Base-by-base conservation (phyloP, 2,797 vertebrate genomes). In the Nannoperca obscura region DNA sequence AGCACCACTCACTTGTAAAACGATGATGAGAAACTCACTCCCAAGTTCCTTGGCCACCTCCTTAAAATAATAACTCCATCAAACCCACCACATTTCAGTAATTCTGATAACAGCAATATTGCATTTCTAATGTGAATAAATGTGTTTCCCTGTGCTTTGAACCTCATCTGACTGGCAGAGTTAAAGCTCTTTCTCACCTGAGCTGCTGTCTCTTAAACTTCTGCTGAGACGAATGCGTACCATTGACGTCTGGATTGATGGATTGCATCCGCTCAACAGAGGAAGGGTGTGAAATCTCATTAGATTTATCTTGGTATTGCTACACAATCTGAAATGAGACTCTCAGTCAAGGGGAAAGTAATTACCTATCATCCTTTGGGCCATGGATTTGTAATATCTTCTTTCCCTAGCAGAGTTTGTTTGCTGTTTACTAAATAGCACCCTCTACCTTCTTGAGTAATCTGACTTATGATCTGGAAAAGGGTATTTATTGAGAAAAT, bases 281-380 rank as follows among this genome's bases (percentile, higher is more conserved):
- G 78, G 86, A 88, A 88, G 84, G 89, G 91, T 92, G 91, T 93
- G 90, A 94, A 95, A 94, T 93, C 94, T 95, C 93, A 94, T 95
- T 95, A 95, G 92, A 92, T 95, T 95, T 92, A 90, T 85, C 87
- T 82, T 81, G 87, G 87, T 91, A 84, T 93, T 91, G 77, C 91
- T 87, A 88, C 89, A 86, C 88, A 79, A 88, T 90, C 87, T 89
- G 86, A 92, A 93, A 94, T 92, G 89, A 94, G 89, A 90, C 89
- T 91, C 88, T 87, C 92, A 91, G 91, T 92, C 88, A 92, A 90
- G 88, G 63, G 90, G 87, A 94, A 94, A 93, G 88, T 92, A 94
- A 94, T 95, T 95, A 93, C 89, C 89, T 70, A 90, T 94, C 86
- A 89, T 89, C 88, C 84, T 92, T 72, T 89, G 88, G 83, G 87